phyloP scores from a whole-genome alignment of 2,113 vertebrate genomes.

The Nyctibius bracteatus region DNA sequence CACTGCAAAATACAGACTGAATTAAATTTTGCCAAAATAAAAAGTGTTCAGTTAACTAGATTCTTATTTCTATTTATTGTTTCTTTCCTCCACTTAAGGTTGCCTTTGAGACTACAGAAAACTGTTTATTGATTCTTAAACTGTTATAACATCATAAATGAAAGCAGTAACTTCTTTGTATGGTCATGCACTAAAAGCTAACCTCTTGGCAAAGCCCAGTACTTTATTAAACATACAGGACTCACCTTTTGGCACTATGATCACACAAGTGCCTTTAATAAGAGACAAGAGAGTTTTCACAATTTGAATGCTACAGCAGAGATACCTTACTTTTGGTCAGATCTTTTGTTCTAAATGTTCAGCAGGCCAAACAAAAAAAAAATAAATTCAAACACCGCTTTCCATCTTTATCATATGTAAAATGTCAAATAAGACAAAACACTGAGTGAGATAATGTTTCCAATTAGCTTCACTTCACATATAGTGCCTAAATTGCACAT shows the following conservation, averaged over 20 bases:
- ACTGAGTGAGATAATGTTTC: neutral
- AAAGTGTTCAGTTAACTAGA: neutral
- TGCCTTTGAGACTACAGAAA: neutral
- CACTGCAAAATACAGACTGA: neutral
- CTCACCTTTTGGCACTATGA: neutral
- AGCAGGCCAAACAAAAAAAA: neutral
- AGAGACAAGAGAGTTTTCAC: neutral
- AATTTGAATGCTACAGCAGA: neutral
- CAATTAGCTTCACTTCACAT: neutral
- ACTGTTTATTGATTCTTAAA: slow-evolving; percentile 1
- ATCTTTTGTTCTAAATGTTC: neutral
- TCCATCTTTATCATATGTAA: neutral
- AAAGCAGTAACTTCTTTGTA: neutral
- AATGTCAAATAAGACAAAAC: neutral
- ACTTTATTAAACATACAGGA: neutral
- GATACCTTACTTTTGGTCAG: neutral
- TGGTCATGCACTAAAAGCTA: neutral
- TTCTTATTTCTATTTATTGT: neutral
- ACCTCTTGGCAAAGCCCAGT: neutral
- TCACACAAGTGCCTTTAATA: neutral
- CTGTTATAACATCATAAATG: neutral
- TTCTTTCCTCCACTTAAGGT: neutral
- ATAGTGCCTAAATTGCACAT: neutral
- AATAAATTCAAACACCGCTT: neutral
- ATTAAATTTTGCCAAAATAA: neutral